A percentile compares a stretch with the other conserved stretches of the same genome.
These are phyloP conservation scores for Macroglossus sobrinus DNA, from an alignment of 2,113 vertebrate species.

Conservation along the genomic window DNA sequence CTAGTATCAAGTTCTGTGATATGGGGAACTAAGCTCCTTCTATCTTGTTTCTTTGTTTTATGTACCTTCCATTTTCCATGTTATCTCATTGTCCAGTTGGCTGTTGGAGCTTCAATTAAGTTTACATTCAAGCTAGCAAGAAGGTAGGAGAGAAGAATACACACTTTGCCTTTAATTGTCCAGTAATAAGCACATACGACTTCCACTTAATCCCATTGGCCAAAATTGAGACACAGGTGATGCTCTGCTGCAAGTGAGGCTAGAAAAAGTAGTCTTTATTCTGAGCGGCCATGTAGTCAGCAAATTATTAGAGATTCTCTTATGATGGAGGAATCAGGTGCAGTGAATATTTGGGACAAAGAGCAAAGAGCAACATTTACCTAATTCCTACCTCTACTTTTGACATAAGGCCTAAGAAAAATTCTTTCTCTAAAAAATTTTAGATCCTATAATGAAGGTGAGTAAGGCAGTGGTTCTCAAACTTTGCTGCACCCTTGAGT, in stretches of 20 bases:
- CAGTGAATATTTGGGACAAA: background rate
- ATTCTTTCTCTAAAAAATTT: background rate
- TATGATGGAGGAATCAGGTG: background rate
- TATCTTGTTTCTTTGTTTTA: background rate
- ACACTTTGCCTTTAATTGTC: background rate
- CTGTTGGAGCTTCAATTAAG: background rate
- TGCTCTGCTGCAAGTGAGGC: background rate
- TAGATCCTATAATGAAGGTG: background rate
- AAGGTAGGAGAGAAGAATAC: background rate
- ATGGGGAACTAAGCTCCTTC: background rate
- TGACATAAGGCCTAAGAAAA: background rate
- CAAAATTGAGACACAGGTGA: background rate
- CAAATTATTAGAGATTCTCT: background rate
- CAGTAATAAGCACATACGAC: background rate
- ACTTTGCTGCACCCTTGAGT: background rate
- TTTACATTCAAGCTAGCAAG: background rate
- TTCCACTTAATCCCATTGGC: background rate
- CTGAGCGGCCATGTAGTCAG: background rate
- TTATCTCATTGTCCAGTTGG: background rate
- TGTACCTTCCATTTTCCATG: background rate
- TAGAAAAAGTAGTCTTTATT: background rate
- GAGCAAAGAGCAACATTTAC: background rate
- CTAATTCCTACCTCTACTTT: background rate
- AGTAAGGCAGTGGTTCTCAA: background rate
- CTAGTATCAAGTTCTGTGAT: background rate